phyloP scores from a whole-genome alignment of 2,113 vertebrate species.

The Chionomys nivalis region DNA sequence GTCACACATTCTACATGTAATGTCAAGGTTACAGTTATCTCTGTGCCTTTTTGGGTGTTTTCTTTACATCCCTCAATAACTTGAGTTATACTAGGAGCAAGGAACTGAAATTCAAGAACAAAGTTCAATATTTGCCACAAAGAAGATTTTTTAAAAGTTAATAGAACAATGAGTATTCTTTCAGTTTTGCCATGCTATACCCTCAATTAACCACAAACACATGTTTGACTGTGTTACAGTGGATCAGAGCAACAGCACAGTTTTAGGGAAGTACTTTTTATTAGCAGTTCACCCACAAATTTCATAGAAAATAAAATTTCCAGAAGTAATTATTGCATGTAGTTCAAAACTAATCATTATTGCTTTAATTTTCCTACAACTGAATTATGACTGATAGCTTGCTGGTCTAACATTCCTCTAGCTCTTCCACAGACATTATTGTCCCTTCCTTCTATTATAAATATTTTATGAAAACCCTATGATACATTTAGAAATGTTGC shows the following conservation, averaged over 20 bases:
- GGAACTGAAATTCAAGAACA: not conserved
- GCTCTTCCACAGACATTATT: conserved; percentile 82
- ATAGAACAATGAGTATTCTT: not conserved
- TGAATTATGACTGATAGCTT: conserved; percentile 52
- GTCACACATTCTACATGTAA: not conserved
- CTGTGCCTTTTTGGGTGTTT: not conserved
- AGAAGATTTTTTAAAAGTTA: conserved; percentile 28
- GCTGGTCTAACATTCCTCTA: conserved; percentile 57
- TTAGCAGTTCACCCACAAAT: conserved; percentile 32
- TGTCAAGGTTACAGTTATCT: not conserved
- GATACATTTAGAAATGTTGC: conserved; percentile 79
- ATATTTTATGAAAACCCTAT: conserved; percentile 85
- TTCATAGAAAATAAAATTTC: conserved; percentile 11
- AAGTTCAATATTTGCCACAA: not conserved
- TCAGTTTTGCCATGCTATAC: not conserved
- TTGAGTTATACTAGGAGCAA: not conserved
- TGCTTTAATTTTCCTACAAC: conserved; percentile 38
- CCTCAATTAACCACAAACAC: not conserved
- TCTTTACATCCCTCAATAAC: conserved; percentile 5
- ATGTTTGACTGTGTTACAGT: not conserved
- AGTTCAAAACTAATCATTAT: conserved; percentile 48
- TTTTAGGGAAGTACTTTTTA: not conserved
- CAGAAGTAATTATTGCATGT: not conserved
- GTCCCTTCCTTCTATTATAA: conserved; percentile 73
- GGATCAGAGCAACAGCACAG: not conserved